Conservation (phyloP, 2,113 vertebrate genomes). For the Hystrix cristata region DNA sequence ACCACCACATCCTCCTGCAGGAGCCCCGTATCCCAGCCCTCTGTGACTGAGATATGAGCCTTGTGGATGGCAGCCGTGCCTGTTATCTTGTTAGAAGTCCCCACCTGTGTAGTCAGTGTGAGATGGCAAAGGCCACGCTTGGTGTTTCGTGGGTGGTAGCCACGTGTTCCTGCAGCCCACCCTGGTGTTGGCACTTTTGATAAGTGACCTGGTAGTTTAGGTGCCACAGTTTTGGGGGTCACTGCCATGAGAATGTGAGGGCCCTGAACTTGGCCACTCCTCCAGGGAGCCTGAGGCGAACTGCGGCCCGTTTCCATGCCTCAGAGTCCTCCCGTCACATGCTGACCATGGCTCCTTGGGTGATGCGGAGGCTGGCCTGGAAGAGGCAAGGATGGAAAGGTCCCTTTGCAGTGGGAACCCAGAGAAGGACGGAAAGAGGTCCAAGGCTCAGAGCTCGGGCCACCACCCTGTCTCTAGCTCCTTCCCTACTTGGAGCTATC, state of each 20-base stretch:
- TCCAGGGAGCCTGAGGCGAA: not conserved
- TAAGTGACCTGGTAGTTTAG: not conserved
- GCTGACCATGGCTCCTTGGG: accelerated
- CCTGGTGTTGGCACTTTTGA: not conserved
- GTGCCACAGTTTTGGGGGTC: accelerated
- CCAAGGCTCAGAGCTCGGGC: too few species aligned
- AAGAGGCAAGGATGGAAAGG: not conserved
- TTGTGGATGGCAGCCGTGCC: not conserved
- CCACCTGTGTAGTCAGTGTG: not conserved
- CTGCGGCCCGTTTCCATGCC: not conserved
- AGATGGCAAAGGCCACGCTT: not conserved
- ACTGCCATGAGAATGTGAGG: not conserved
- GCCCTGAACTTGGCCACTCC: accelerated
- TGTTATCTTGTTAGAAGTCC: not conserved
- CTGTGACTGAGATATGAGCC: not conserved
- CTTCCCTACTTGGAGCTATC: not conserved
- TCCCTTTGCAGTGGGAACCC: not conserved
- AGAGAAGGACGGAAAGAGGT: not conserved
- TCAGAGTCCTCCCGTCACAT: not conserved
- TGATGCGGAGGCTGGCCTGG: not conserved
- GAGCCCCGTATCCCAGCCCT: accelerated
- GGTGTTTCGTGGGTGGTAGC: not conserved
- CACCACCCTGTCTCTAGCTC: accelerated
- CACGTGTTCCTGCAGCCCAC: accelerated
- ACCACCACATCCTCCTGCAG: not conserved